phyloP scores from a whole-genome alignment of 1,140 invertebrate genomes.

The Drosophila ambigua region DNA sequence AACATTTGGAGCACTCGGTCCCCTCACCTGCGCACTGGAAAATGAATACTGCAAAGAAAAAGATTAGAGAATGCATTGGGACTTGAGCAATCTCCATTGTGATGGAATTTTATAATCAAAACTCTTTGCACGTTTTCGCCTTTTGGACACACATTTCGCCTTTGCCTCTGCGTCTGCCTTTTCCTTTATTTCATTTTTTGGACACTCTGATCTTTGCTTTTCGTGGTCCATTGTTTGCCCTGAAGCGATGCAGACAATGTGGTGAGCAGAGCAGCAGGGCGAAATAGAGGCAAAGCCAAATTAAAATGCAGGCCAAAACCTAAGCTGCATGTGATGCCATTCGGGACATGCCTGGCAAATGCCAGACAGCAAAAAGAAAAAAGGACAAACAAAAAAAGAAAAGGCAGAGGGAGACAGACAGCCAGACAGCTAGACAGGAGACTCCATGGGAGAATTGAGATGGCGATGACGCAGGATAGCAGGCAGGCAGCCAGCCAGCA shows the following conservation, averaged over 20 bases:
- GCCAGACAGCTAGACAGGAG: neutral
- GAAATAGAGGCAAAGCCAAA: conserved; percentile 18
- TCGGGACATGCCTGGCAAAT: conserved; percentile 21
- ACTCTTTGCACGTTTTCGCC: conserved; percentile 52
- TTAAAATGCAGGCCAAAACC: conserved; percentile 65
- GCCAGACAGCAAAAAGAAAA: neutral
- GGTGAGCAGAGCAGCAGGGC: neutral
- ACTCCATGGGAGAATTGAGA: conserved; percentile 1
- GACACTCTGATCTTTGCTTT: conserved; percentile 13
- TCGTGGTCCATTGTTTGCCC: conserved; percentile 39
- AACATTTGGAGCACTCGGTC: neutral
- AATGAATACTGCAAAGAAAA: conserved; percentile 6
- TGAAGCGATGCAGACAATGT: neutral
- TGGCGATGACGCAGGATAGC: conserved; percentile 1
- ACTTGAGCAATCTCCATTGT: conserved; percentile 1
- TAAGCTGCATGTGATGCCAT: conserved; percentile 43
- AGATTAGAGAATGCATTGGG: neutral
- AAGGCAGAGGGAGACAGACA: no score
- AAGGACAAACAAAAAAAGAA: neutral
- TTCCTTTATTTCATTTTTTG: neutral
- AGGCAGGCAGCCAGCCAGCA: neutral
- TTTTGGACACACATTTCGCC: conserved; percentile 37
- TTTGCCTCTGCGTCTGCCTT: neutral
- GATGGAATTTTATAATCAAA: conserved; percentile 50
- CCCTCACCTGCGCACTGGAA: conserved; percentile 4